Conservation (phyloP, 92 coral and sea anemone genomes). For the Parazoanthus atlanticus region DNA sequence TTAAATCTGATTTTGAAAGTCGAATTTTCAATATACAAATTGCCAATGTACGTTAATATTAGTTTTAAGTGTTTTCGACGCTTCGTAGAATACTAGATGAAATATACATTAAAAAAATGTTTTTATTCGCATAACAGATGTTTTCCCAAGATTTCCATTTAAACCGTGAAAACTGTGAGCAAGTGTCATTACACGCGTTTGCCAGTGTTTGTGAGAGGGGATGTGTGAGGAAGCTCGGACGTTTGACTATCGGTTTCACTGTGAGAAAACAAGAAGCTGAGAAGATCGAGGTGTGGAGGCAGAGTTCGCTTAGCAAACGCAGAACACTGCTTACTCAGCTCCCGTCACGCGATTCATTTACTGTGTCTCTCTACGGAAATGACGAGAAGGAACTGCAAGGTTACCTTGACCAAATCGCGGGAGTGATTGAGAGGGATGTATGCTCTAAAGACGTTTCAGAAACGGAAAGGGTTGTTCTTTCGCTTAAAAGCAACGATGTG, state of each 20-base stretch:
- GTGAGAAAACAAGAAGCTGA: not conserved
- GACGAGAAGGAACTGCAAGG: not conserved
- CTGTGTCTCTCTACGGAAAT: not conserved
- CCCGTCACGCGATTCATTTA: not conserved
- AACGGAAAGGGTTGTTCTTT: not conserved
- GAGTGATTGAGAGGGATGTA: not conserved
- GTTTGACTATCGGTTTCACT: not conserved
- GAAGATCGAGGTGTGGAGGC: not conserved
- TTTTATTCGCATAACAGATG: not conserved
- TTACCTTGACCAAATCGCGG: not conserved
- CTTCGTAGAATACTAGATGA: too few relatives aligned
- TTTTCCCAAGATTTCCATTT: conserved; percentile 11
- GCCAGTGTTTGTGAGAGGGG: not conserved
- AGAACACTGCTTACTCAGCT: not conserved
- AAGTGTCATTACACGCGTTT: not conserved
- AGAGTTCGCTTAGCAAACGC: not conserved
- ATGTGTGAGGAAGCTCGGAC: conserved; percentile 2
- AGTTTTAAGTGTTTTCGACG: too few relatives aligned
- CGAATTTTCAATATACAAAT: too few relatives aligned
- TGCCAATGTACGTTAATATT: too few relatives aligned
- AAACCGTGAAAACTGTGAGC: not conserved
- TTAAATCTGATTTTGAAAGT: too few relatives aligned
- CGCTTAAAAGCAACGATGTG: not conserved
- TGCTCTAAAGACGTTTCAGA: not conserved
- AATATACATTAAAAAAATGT: not conserved